Evolutionary conservation across 2,113 vertebrate genomes (phyloP), one percentile per base, ranked within the genome.

Genomic region (Sebastes fasciatus): DNA sequence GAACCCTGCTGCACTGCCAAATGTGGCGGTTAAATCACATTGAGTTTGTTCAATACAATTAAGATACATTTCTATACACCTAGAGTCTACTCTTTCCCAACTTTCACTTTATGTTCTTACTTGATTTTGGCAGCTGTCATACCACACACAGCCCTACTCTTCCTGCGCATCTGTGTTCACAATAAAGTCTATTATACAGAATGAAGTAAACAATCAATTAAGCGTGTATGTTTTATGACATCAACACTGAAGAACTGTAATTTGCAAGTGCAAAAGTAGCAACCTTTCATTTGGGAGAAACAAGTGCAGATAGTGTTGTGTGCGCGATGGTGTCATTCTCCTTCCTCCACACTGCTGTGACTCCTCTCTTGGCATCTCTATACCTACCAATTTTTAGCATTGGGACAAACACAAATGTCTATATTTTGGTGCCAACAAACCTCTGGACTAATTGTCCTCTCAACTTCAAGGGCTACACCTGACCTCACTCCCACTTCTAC

Each of bases 341-440:
- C 64, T 21, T 68, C 65, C 62, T 69, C 60, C 26, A 49, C 60
- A 62, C 17, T 10, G 48, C 34, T 3, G 7, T 23, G 73, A 45
- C 73, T 76, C 42, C 10, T 61, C 65, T 55, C 70, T 70, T 67
- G 48, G 64, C 80, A 63, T 52, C 57, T 55, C 51, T 34, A 40
- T 46, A 80, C 46, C 52, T 71, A 74, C 58, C 34, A 79, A 79
- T 77, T 86, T 79, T 78, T 49, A 68, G 57, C 54, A 45, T 74
- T 82, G 12, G 81, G 84, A 77, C 63, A 82, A 75, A 91, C 57
- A 86, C 26, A 86, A 84, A 86, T 78, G 26, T 45, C 12, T 40
- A 13, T 57, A 48, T 64, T 68, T 62, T 57, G 52, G 58, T 73
- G 58, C 77, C 77, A 85, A 60, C 58, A 80, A 80, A 78, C 65